Conservation (phyloP, 2,888 invertebrate genomes). For the Steromphala cineraria region DNA sequence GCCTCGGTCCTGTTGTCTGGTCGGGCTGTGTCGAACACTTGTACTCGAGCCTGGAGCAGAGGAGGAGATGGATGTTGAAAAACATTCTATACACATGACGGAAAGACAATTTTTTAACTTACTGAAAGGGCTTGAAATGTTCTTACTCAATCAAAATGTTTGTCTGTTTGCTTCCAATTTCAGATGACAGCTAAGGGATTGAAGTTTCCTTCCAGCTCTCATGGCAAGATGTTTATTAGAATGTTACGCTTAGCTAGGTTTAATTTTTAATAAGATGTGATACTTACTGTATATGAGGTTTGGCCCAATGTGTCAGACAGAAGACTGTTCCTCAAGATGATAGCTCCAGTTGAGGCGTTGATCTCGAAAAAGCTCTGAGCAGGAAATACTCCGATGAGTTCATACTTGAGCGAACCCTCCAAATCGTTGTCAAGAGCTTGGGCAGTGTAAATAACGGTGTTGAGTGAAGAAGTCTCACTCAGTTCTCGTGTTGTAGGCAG, state of each 20-base stretch:
- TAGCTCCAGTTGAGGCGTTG: constrained; percentile 42
- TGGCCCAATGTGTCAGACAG: constrained; percentile 54
- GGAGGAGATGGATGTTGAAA: too few relatives aligned
- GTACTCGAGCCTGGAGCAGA: constrained; percentile 46
- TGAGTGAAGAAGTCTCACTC: constrained; percentile 50
- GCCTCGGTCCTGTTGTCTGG: constrained; percentile 42
- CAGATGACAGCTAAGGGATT: too few relatives aligned
- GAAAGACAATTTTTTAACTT: too few relatives aligned
- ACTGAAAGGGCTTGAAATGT: too few relatives aligned
- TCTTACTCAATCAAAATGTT: too few relatives aligned
- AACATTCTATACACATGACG: too few relatives aligned
- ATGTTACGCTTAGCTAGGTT: too few relatives aligned
- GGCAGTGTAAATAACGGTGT: constrained; percentile 50
- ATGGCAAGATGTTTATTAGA: too few relatives aligned
- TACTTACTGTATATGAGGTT: constrained; percentile 63
- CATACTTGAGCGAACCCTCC: constrained; percentile 51
- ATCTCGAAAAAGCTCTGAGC: constrained; percentile 56
- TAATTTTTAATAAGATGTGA: too few relatives aligned
- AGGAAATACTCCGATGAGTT: constrained; percentile 53
- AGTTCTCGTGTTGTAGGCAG: constrained; percentile 50
- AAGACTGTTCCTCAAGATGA: constrained; percentile 54
- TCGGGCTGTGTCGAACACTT: constrained; percentile 54
- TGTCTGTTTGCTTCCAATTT: too few relatives aligned
- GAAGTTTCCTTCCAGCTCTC: too few relatives aligned
- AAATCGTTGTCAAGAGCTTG: constrained; percentile 55